Percentiles rank a stretch among this genome's conserved stretches.
Conservation (phyloP, 1,140 invertebrate species). For the Diachasma alloeum region DNA sequence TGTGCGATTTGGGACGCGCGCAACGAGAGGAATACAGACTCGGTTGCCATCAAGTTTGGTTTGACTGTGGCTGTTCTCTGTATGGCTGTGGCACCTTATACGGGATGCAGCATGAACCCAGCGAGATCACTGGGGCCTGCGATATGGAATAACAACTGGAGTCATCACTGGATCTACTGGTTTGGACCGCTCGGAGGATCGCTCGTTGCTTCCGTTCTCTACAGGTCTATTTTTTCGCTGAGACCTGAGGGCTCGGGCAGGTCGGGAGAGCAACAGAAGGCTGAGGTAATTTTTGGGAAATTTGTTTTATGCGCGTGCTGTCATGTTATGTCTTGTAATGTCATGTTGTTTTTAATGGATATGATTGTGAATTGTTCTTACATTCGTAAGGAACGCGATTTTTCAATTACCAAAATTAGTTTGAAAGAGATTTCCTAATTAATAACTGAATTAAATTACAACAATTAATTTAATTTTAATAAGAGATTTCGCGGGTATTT, state of each 20-base stretch:
- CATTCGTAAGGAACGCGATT: too few relatives aligned
- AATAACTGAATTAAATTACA: too few relatives aligned
- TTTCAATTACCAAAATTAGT: too few relatives aligned
- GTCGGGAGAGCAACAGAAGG: slow-evolving; percentile 12
- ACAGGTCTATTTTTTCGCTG: slow-evolving; percentile 43
- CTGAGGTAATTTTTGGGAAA: slow-evolving; percentile 19
- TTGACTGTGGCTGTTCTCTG: slow-evolving; percentile 70
- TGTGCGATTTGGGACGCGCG: slow-evolving; percentile 73
- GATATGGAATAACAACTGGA: slow-evolving; percentile 74
- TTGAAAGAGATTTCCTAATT: too few relatives aligned
- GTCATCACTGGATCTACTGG: slow-evolving; percentile 75
- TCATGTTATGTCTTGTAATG: background rate
- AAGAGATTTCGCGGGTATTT: too few relatives aligned
- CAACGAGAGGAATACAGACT: slow-evolving; percentile 68
- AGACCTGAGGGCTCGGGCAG: background rate
- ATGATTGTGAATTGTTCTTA: too few relatives aligned
- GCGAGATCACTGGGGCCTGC: slow-evolving; percentile 81
- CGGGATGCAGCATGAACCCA: slow-evolving; percentile 84
- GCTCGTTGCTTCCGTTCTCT: slow-evolving; percentile 41
- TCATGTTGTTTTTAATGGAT: too few relatives aligned
- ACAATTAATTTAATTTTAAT: too few relatives aligned
- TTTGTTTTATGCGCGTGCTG: background rate
- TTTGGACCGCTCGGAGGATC: slow-evolving; percentile 50
- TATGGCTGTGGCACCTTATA: slow-evolving; percentile 72
- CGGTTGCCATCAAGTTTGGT: slow-evolving; percentile 70